Conservation (phyloP, 1,140 invertebrate genomes). For the Aricia agestis region DNA sequence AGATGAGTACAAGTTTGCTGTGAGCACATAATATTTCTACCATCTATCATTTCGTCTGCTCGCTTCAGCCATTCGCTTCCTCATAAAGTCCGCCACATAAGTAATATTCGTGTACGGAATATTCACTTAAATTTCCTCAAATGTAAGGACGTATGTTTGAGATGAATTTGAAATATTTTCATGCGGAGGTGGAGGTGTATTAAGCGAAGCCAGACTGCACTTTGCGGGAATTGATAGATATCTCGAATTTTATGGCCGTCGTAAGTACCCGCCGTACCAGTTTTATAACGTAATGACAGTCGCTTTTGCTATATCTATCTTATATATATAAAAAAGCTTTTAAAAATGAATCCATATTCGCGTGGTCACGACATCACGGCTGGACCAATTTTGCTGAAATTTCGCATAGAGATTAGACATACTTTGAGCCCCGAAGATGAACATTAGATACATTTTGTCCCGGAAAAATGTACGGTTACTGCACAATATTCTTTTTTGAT, state of each 20-base stretch:
- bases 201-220: slow-evolving; percentile 14
- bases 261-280: slow-evolving; percentile 12
- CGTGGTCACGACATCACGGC: too few species aligned
- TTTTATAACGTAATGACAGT: slow-evolving; percentile 13
- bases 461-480: too few species aligned
- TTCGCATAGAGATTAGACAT: too few species aligned
- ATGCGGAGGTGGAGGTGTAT: background rate
- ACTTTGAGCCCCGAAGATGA: too few species aligned
- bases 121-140: slow-evolving; percentile 14
- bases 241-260: slow-evolving; percentile 18
- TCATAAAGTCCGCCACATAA: slow-evolving; percentile 4
- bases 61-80: background rate
- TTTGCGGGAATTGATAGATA: slow-evolving; percentile 21
- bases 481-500: too few species aligned
- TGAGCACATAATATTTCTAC: background rate
- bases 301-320: slow-evolving; percentile 6
- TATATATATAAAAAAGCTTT: too few species aligned
- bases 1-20: background rate
- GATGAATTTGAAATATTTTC: slow-evolving; percentile 19
- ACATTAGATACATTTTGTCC: too few species aligned
- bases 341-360: too few species aligned
- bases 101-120: slow-evolving; percentile 10
- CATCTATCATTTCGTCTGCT: background rate
- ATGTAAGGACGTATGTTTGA: slow-evolving; percentile 11
- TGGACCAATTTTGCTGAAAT: too few species aligned